phyloP scores from a whole-genome alignment of 2,888 invertebrate genomes.

The Patella caerulea region DNA sequence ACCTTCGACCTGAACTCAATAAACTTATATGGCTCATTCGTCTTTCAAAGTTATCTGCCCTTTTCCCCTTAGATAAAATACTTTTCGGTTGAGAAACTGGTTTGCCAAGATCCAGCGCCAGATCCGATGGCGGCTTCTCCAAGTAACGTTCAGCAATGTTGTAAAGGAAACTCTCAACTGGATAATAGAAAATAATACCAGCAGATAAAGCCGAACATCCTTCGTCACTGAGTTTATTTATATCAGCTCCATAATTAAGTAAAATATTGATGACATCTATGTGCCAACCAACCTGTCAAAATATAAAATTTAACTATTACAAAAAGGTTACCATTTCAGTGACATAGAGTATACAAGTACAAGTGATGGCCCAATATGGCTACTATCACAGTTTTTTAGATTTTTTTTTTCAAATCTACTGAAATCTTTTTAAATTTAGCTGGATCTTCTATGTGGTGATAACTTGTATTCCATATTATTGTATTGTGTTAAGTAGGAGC shows the following conservation, averaged over 20 bases:
- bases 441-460: too few species aligned
- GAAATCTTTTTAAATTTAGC: too few species aligned
- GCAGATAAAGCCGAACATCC: conserved; percentile 69
- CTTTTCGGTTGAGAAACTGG: background rate
- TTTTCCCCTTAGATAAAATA: background rate
- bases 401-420: too few species aligned
- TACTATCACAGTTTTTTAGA: too few species aligned
- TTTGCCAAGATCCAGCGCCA: conserved; percentile 16
- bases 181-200: conserved; percentile 68
- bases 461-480: too few species aligned
- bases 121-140: conserved; percentile 29
- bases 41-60: background rate
- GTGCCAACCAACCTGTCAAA: conserved; percentile 66
- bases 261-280: conserved; percentile 66
- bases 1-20: background rate
- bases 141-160: conserved; percentile 62
- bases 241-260: conserved; percentile 69
- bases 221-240: conserved; percentile 69
- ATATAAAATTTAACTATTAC: background rate
- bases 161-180: conserved; percentile 61
- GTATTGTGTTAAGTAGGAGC: too few species aligned
- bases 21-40: conserved; percentile 5
- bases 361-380: background rate
- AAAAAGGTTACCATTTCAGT: background rate
- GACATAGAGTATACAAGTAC: background rate